A percentile compares a stretch with the other conserved stretches of the same genome.
Evolutionary conservation across 2,888 invertebrate genomes (phyloP).

Genomic region (Pyrgus malvae): DNA sequence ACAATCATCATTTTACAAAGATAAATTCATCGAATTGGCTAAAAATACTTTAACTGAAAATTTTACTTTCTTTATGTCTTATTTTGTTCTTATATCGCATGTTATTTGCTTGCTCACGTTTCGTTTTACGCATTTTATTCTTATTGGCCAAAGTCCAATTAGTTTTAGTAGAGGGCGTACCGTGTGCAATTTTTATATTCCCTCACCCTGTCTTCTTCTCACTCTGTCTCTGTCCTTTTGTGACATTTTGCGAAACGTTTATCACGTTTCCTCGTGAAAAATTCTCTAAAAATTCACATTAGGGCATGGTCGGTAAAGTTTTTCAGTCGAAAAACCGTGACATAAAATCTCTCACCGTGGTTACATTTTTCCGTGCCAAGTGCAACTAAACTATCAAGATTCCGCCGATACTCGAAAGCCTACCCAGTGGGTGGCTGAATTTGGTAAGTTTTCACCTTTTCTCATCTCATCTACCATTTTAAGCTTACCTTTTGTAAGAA

Average conservation of each 20-base stretch:
- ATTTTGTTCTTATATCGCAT: too few species aligned
- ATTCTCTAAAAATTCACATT: constrained; percentile 57
- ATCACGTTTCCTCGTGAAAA: constrained; percentile 63
- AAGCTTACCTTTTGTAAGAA: not conserved
- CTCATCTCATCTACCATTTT: not conserved
- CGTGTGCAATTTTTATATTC: constrained; percentile 38
- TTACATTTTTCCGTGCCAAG: constrained; percentile 80
- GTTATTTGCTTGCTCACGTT: too few species aligned
- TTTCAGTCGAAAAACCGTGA: constrained; percentile 66
- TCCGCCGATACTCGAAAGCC: constrained; percentile 90
- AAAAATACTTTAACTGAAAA: too few species aligned
- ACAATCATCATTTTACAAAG: too few species aligned
- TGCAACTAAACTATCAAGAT: constrained; percentile 88
- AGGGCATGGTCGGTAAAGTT: constrained; percentile 79
- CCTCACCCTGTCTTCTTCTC: constrained; percentile 44
- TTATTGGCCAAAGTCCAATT: constrained; percentile 45
- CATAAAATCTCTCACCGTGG: constrained; percentile 69
- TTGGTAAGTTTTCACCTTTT: constrained; percentile 76
- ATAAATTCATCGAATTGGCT: too few species aligned
- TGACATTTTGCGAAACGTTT: constrained; percentile 69
- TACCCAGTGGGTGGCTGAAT: constrained; percentile 91
- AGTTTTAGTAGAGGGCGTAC: constrained; percentile 55
- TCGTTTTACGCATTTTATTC: constrained; percentile 40
- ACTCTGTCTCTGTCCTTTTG: constrained; percentile 62
- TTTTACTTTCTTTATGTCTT: too few species aligned